phyloP scores from a whole-genome alignment of 2,113 vertebrate genomes.

The Cynoglossus semilaevis region DNA sequence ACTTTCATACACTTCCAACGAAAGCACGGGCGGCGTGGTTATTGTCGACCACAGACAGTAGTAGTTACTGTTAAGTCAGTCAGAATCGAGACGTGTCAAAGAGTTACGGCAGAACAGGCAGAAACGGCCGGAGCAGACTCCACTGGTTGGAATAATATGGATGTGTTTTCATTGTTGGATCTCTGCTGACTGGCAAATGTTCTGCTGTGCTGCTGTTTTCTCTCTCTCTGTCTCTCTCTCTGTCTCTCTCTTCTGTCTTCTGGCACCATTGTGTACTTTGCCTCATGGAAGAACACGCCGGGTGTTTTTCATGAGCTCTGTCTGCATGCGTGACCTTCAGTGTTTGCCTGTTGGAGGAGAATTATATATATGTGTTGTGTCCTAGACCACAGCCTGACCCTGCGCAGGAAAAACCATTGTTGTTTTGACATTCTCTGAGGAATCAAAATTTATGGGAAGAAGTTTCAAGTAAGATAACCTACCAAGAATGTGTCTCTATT shows the following conservation, averaged over 20 bases:
- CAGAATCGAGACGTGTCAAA: slow-evolving; percentile 35
- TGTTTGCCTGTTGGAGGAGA: slow-evolving; percentile 41
- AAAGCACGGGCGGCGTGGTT: slow-evolving; percentile 60
- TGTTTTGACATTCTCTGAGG: slow-evolving; percentile 68
- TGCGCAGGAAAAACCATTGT: slow-evolving; percentile 66
- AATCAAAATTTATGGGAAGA: slow-evolving; percentile 57
- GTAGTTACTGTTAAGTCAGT: slow-evolving; percentile 50
- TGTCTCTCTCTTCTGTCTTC: slow-evolving; percentile 40
- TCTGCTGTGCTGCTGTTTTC: slow-evolving; percentile 55
- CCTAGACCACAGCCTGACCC: slow-evolving; percentile 39
- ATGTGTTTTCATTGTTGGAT: slow-evolving; percentile 57
- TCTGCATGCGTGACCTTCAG: slow-evolving; percentile 52
- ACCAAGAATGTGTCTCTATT: slow-evolving; percentile 38
- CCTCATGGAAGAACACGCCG: slow-evolving; percentile 45
- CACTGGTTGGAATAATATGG: slow-evolving; percentile 48
- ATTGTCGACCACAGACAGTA: slow-evolving; percentile 59
- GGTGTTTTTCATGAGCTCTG: slow-evolving; percentile 44
- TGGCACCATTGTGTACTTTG: slow-evolving; percentile 49
- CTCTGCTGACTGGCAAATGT: slow-evolving; percentile 24
- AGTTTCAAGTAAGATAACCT: slow-evolving; percentile 51
- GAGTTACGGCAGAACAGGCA: slow-evolving; percentile 29
- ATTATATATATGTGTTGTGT: slow-evolving; percentile 20
- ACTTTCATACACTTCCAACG: slow-evolving; percentile 63
- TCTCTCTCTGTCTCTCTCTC: slow-evolving; percentile 14
- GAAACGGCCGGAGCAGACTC: slow-evolving; percentile 25